Evolutionary conservation across 1,140 invertebrate species (phyloP).

Genomic region (Tetragonula clypearis): DNA sequence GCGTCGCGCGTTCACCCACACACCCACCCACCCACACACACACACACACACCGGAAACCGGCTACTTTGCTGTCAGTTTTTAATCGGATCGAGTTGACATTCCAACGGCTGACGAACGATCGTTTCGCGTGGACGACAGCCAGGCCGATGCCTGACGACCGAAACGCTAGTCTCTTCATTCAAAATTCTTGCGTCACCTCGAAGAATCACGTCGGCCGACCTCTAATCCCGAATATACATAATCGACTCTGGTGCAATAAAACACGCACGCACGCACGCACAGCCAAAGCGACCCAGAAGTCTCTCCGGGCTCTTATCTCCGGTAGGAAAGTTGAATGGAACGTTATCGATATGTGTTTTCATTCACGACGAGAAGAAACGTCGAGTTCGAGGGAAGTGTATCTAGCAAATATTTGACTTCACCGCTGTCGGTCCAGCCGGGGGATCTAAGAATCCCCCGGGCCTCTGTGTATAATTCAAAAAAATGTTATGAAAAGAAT

Average conservation of each 20-base stretch:
- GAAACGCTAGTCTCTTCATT: background rate
- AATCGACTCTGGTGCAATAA: background rate
- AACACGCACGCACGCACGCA: background rate
- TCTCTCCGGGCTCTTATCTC: background rate
- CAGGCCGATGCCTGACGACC: background rate
- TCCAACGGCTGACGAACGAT: conserved; percentile 36
- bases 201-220: background rate
- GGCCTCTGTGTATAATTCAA: too few species aligned
- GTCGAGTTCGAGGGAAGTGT: background rate
- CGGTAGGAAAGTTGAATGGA: background rate
- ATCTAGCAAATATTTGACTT: background rate
- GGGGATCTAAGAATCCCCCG: too few species aligned
- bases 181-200: background rate
- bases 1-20: conserved; percentile 9
- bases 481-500: too few species aligned
- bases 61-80: conserved; percentile 51
- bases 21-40: background rate
- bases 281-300: background rate
- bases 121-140: background rate
- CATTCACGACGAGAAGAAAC: background rate
- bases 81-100: conserved; percentile 62
- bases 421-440: too few species aligned
- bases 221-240: background rate
- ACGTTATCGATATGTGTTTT: background rate
- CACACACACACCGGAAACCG: conserved; percentile 5